Conservation (phyloP, 2,888 invertebrate species). For the Eretmocerus hayati region DNA sequence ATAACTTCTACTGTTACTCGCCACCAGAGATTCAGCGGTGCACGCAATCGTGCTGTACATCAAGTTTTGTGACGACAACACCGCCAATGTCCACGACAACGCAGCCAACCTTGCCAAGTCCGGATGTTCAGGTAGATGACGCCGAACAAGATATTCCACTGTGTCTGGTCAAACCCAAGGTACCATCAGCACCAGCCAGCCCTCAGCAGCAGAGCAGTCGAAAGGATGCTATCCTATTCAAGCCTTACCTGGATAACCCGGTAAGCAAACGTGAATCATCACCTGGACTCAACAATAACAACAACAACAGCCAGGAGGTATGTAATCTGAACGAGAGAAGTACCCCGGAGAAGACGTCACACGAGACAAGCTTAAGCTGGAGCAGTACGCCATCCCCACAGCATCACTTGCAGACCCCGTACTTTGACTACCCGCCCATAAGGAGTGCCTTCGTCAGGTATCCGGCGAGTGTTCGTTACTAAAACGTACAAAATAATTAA, state of each 20-base stretch:
- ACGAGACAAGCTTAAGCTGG: constrained; percentile 35
- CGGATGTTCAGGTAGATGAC: constrained; percentile 33
- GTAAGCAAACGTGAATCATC: constrained; percentile 37
- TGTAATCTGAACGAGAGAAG: constrained; percentile 36
- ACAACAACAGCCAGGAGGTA: constrained; percentile 35
- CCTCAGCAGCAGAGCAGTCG: constrained; percentile 41
- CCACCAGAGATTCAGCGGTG: constrained; percentile 27
- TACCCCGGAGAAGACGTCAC: constrained; percentile 27
- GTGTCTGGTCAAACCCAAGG: constrained; percentile 45
- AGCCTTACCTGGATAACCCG: constrained; percentile 67
- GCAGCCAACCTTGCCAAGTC: constrained; percentile 28
- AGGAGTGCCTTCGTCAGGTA: constrained; percentile 43
- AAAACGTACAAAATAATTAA: too few relatives aligned
- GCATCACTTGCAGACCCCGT: constrained; percentile 12
- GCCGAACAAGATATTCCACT: constrained; percentile 45
- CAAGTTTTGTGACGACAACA: constrained; percentile 25
- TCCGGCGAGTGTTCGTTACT: constrained; percentile 33
- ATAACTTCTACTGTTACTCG: constrained; percentile 29
- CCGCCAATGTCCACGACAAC: constrained; percentile 25
- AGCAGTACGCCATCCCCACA: constrained; percentile 34
- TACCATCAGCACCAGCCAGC: neutral
- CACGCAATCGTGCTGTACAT: constrained; percentile 8
- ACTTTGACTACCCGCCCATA: constrained; percentile 31
- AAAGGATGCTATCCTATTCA: constrained; percentile 68
- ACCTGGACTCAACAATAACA: constrained; percentile 17